phyloP scores from a whole-genome alignment of 1,140 invertebrate species.

The Carposina sasakii region DNA sequence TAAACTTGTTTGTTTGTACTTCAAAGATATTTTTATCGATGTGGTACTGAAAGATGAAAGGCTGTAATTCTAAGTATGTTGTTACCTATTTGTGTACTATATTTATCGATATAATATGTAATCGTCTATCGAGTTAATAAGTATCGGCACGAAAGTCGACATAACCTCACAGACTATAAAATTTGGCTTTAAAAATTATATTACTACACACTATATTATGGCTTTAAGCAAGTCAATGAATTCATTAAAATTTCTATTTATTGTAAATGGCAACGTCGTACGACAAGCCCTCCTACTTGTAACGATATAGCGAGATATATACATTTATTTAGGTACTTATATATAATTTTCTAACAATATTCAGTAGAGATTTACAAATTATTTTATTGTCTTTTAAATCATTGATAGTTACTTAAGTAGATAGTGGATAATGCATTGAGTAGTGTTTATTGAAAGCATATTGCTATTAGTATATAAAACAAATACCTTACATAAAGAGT shows the following conservation, averaged over 20 bases:
- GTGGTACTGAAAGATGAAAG: slow-evolving; percentile 35
- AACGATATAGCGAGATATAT: slow-evolving; percentile 54
- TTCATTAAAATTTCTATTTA: slow-evolving; percentile 58
- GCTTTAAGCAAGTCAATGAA: slow-evolving; percentile 67
- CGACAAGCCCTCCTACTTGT: slow-evolving; percentile 44
- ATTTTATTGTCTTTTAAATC: slow-evolving; percentile 57
- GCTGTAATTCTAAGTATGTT: slow-evolving; percentile 57
- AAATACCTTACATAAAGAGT: too few species aligned
- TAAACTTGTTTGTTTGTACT: too few species aligned
- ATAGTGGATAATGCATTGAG: slow-evolving; percentile 39
- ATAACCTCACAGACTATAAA: slow-evolving; percentile 69
- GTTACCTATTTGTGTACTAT: slow-evolving; percentile 67
- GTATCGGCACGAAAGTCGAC: slow-evolving; percentile 48
- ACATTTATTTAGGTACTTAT: slow-evolving; percentile 51
- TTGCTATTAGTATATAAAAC: too few species aligned
- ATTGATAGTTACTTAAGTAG: slow-evolving; percentile 39
- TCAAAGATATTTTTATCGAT: too few species aligned
- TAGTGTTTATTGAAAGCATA: slow-evolving; percentile 44
- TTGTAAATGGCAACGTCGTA: slow-evolving; percentile 39
- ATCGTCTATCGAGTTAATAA: slow-evolving; percentile 62
- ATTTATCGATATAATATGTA: slow-evolving; percentile 61
- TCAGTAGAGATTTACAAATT: slow-evolving; percentile 62
- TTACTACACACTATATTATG: slow-evolving; percentile 59
- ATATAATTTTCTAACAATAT: slow-evolving; percentile 66
- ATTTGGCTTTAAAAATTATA: slow-evolving; percentile 71